Evolutionary conservation across 2,888 invertebrate species (phyloP).

Genomic region (Gerris lacustris): DNA sequence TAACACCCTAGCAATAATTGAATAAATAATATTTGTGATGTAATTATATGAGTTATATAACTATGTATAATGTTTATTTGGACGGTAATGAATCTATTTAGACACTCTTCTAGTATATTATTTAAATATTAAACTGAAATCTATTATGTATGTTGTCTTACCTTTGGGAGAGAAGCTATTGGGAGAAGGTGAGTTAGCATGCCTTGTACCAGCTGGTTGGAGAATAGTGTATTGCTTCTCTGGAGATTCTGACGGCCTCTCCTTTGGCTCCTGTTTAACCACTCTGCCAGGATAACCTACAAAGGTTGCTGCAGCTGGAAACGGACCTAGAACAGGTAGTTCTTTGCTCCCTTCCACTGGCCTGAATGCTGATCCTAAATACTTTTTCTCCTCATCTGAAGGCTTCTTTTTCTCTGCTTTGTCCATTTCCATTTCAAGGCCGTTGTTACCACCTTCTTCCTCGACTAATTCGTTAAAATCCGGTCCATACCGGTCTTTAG

Average conservation of each 20-base stretch:
- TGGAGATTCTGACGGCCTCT: conserved; percentile 35
- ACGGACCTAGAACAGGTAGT: conserved; percentile 42
- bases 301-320: conserved; percentile 59
- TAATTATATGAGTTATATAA: too few species aligned
- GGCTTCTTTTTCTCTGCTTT: conserved; percentile 44
- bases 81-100: too few species aligned
- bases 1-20: too few species aligned
- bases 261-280: conserved; percentile 28
- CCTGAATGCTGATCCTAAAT: conserved; percentile 66
- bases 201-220: conserved; percentile 68
- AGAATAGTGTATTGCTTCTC: conserved; percentile 72
- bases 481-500: conserved; percentile 46
- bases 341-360: conserved; percentile 39
- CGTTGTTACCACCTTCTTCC: conserved; percentile 57
- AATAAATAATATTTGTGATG: too few species aligned
- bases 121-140: too few species aligned
- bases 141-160: background rate
- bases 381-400: conserved; percentile 36
- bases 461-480: conserved; percentile 61
- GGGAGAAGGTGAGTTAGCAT: conserved; percentile 42
- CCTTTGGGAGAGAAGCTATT: background rate
- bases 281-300: conserved; percentile 43
- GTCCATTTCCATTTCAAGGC: conserved; percentile 47
- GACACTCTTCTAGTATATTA: too few species aligned
- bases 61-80: too few species aligned